Base-by-base conservation (phyloP, 2,797 vertebrate genomes). In the Thaleichthys pacificus region DNA sequence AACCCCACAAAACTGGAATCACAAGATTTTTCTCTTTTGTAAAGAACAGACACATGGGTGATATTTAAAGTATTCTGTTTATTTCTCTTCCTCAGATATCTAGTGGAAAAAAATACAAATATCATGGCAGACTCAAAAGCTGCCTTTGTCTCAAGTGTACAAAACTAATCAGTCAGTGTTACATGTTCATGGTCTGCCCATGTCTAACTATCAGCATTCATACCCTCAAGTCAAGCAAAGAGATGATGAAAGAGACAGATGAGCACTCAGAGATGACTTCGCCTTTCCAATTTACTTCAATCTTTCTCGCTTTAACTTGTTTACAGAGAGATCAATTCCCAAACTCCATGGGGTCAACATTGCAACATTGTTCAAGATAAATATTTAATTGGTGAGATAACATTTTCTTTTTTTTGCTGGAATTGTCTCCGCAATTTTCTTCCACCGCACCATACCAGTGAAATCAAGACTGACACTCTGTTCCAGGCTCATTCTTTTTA, bases 31-130 rank as follows among this genome's bases (percentile, higher is more conserved):
- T 68, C 1, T 0, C 76, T 88, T 91, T 92, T 92, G 91, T 92
- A 91, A 87, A 91, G 85, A 93, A 92, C 89, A 91, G 91, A 91
- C 86, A 78, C 83, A 80, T 89, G 70, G 80, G 90, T 88, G 87
- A 89, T 89, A 88, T 87, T 89, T 89, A 89, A 91, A 91, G 87
- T 87, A 91, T 87, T 88, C 84, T 80, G 85, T 89, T 90, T 90
- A 91, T 84, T 86, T 91, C 77, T 90, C 84, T 88, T 89, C 87
- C 90, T 91, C 85, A 91, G 86, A 91, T 88, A 87, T 85, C 82
- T 70, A 76, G 80, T 60, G 73, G 77, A 84, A 81, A 89, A 76
- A 65, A 86, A 93, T 91, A 88, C 88, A 89, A 89, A 90, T 85
- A 87, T 84, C 77, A 81, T 69, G 28, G 76, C 79, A 88, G 81